Percentiles rank a stretch among this genome's conserved stretches.
These are phyloP conservation scores for Dolichomitus sp. DNA, from an alignment of 2,888 invertebrate species.

Conservation along the genomic window DNA sequence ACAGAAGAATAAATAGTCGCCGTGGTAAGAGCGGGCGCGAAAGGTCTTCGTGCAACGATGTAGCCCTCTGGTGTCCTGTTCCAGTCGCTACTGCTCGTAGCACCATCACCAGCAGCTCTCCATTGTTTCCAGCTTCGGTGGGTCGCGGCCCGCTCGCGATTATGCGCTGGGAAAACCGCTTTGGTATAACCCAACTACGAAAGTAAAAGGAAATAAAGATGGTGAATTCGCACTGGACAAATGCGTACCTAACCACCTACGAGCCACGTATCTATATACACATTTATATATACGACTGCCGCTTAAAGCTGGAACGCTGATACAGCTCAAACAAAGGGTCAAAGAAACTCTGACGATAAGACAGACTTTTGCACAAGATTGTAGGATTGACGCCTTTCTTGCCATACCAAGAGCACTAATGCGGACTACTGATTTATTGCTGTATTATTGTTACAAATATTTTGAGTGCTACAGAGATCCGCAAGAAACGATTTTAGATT, in stretches of 20 bases:
- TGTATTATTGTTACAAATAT: conserved; percentile 23
- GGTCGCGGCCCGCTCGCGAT: conserved; percentile 62
- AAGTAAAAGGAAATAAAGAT: conserved; percentile 64
- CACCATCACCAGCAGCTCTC: conserved; percentile 48
- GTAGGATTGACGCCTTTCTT: conserved; percentile 33
- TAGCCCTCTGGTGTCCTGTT: conserved; percentile 54
- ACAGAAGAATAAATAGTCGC: conserved; percentile 79
- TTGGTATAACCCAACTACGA: conserved; percentile 57
- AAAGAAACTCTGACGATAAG: conserved; percentile 42
- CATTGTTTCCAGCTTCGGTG: conserved; percentile 78
- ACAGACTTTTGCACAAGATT: conserved; percentile 50
- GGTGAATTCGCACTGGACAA: conserved; percentile 68
- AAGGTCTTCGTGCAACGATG: conserved; percentile 75
- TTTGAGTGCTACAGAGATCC: conserved; percentile 3
- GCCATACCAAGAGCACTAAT: conserved; percentile 24
- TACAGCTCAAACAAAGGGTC: conserved; percentile 62
- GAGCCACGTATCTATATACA: conserved; percentile 22
- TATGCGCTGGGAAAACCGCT: conserved; percentile 63
- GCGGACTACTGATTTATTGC: conserved; percentile 23
- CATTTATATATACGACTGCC: conserved; percentile 16
- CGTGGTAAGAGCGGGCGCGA: conserved; percentile 76
- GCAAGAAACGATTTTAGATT: conserved; percentile 14
- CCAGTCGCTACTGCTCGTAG: conserved; percentile 50
- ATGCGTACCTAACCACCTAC: conserved; percentile 67
- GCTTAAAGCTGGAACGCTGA: not conserved